Conservation (phyloP, 1,140 invertebrate species). For the silkworm (Bombyx mori) region DNA sequence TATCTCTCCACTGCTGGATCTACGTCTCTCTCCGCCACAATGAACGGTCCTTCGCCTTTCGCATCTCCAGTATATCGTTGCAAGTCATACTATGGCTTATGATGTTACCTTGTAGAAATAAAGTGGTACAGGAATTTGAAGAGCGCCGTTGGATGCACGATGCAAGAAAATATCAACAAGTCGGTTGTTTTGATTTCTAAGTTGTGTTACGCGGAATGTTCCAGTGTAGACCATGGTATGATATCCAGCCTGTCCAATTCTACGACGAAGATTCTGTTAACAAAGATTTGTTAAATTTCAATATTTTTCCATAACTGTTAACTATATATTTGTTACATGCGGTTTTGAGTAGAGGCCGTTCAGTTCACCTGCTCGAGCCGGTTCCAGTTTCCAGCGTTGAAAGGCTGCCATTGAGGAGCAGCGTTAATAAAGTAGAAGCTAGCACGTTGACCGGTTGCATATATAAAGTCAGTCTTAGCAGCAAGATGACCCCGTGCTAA, state of each 20-base stretch:
- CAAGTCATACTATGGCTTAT: too few species aligned
- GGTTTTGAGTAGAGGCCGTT: not conserved
- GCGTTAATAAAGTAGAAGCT: constrained; percentile 78
- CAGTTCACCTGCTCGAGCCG: constrained; percentile 49
- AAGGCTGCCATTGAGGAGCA: constrained; percentile 77
- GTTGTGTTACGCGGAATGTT: constrained; percentile 50
- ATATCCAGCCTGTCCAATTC: constrained; percentile 45
- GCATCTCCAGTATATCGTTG: too few species aligned
- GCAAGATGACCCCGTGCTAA: constrained; percentile 78
- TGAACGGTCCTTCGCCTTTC: too few species aligned
- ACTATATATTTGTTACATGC: not conserved
- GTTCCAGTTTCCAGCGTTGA: constrained; percentile 78
- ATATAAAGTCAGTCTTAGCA: constrained; percentile 77
- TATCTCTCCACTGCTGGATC: too few species aligned
- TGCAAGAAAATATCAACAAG: constrained; percentile 46
- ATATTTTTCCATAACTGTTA: too few species aligned
- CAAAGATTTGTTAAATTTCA: constrained; percentile 4
- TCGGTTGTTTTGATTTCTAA: constrained; percentile 36
- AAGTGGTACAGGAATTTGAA: constrained; percentile 52
- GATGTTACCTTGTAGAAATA: constrained; percentile 57
- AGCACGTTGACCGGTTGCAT: constrained; percentile 73
- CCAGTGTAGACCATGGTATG: constrained; percentile 55
- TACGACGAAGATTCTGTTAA: constrained; percentile 43
- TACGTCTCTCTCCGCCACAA: too few species aligned
- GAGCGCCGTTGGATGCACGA: constrained; percentile 25